phyloP scores from a whole-genome alignment of 2,797 vertebrate genomes.

The Sciurus carolinensis region DNA sequence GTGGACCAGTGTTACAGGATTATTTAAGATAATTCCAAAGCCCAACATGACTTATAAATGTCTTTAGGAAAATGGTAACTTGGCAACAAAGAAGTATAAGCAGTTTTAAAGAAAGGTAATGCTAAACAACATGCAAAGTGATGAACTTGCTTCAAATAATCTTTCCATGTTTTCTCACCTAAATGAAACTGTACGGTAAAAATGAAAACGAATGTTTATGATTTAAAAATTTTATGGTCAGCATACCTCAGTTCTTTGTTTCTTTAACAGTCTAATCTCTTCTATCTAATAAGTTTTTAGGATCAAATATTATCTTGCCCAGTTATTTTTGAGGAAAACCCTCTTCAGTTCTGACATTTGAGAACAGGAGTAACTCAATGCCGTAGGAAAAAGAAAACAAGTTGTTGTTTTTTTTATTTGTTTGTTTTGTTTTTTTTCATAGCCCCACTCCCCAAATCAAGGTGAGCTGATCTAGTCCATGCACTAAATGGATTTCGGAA shows the following conservation, averaged over 20 bases:
- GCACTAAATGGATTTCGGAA: neutral
- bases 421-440: neutral
- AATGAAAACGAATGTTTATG: slow-evolving; percentile 36
- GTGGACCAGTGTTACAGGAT: neutral
- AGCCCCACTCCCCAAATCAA: neutral
- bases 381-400: slow-evolving; percentile 42
- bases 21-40: slow-evolving; percentile 47
- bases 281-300: slow-evolving; percentile 46
- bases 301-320: slow-evolving; percentile 36
- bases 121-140: slow-evolving; percentile 11
- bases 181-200: slow-evolving; percentile 21
- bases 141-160: slow-evolving; percentile 50
- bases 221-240: slow-evolving; percentile 31
- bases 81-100: neutral
- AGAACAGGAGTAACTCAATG: slow-evolving; percentile 44
- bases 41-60: neutral
- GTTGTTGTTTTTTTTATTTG: neutral
- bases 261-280: neutral
- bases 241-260: slow-evolving; percentile 5
- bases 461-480: neutral
- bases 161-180: slow-evolving; percentile 38
- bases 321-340: slow-evolving; percentile 50
- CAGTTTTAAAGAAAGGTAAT: neutral
- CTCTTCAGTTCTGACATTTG: slow-evolving; percentile 34
- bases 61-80: slow-evolving; percentile 58